Conservation (phyloP, 1,140 invertebrate genomes). For the Ceratoteleas bidentatus region DNA sequence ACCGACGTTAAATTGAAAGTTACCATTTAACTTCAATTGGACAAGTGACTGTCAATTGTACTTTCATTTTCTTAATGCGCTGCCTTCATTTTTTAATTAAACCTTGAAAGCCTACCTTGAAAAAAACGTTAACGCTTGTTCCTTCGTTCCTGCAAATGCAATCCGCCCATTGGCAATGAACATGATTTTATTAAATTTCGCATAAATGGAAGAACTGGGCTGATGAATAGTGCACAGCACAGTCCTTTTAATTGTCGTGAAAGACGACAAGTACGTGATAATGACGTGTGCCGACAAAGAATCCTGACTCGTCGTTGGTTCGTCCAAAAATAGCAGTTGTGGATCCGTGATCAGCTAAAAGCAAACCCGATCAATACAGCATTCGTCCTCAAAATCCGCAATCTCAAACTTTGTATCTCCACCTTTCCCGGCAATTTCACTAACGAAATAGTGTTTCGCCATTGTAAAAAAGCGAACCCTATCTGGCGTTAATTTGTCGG, state of each 20-base stretch:
- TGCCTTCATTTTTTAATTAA: background rate
- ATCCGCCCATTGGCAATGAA: slow-evolving; percentile 94
- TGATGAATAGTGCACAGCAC: slow-evolving; percentile 98
- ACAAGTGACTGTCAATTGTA: background rate
- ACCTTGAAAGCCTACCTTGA: slow-evolving; percentile 81
- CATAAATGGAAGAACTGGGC: slow-evolving; percentile 95
- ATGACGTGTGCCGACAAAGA: slow-evolving; percentile 95
- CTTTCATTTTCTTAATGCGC: too few species aligned
- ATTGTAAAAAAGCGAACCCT: background rate
- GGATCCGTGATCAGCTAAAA: slow-evolving; percentile 94
- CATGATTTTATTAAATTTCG: slow-evolving; percentile 92
- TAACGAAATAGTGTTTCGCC: too few species aligned
- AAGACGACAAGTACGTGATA: slow-evolving; percentile 87
- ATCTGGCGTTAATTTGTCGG: too few species aligned
- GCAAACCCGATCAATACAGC: slow-evolving; percentile 51
- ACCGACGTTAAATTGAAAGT: background rate
- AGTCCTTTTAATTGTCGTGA: slow-evolving; percentile 88
- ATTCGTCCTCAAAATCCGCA: too few species aligned
- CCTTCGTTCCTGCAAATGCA: slow-evolving; percentile 90
- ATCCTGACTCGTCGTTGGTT: slow-evolving; percentile 96
- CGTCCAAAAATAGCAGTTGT: slow-evolving; percentile 96
- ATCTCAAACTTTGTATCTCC: too few species aligned
- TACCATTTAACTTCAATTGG: slow-evolving; percentile 1
- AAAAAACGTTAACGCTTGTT: slow-evolving; percentile 90
- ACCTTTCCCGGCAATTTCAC: too few species aligned